These are phyloP conservation scores for Nettapus auritus DNA, from an alignment of 2,113 vertebrate genomes.

Conservation along the genomic window DNA sequence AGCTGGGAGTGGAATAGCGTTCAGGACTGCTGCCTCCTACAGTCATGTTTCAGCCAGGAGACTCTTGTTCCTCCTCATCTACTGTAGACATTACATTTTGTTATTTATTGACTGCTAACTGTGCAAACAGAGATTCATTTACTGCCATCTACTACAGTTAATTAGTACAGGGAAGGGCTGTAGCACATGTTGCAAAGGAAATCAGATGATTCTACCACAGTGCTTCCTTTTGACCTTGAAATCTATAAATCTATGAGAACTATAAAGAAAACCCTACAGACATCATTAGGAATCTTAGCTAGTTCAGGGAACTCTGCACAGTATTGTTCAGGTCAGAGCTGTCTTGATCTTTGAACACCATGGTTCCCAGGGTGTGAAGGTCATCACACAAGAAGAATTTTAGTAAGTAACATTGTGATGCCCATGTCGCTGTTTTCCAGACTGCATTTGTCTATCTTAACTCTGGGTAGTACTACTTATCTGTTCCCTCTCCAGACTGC, in stretches of 20 bases:
- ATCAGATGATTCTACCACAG: background rate
- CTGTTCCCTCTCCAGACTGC: background rate
- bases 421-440: background rate
- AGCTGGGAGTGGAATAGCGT: rapidly evolving
- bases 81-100: background rate
- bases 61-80: background rate
- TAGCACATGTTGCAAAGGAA: background rate
- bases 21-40: background rate
- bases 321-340: background rate
- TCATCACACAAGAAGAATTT: background rate
- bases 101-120: background rate
- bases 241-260: background rate
- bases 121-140: background rate
- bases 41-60: background rate
- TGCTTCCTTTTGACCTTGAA: background rate
- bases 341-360: background rate
- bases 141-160: background rate
- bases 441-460: background rate
- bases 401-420: background rate
- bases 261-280: background rate
- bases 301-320: background rate
- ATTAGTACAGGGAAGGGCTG: background rate
- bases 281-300: background rate
- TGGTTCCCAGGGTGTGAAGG: background rate
- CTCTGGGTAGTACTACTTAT: background rate